Base-by-base conservation (phyloP, 2,797 vertebrate genomes). In the Meriones psammophilus region DNA sequence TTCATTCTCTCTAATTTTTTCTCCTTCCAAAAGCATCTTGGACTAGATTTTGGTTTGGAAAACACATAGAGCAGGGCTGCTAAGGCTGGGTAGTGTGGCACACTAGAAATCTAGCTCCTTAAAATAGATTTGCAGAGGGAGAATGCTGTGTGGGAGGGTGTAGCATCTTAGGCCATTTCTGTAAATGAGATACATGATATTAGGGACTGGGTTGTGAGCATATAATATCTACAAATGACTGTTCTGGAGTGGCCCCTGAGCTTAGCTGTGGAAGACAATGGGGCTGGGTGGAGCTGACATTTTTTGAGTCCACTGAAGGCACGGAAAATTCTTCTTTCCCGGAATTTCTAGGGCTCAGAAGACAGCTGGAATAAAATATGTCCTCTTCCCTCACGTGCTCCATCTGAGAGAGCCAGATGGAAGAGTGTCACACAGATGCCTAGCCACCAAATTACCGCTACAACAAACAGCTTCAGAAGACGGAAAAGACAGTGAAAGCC, bases 1-100 rank as follows among this genome's bases (percentile, higher is more conserved):
- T 88, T 93, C 26, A 18, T 66, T 88, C 26, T 22, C 42, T 20
- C 80, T 73, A 83, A 60, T 64, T 92, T 74, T 74, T 81, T 91
- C 26, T 69, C 46, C 74, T 94, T 87, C 88, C 28, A 50, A 77
- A 89, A 89, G 58, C 58, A 80, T 56, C 66, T 77, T n/a, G 1
- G 66, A 36, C 88, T 46, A 88, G 94, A 85, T 42, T 81, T 42
- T 81, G 73, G 87, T 81, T 81, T 0, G 79, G 64, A 92, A 71
- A 87, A 56, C 12, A 78, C 39, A 89, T 9, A 14, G 26, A 78
- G 46, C 7, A 64, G 78, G 28, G 68, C 12, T 54, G 58, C 4
- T 78, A 85, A 88, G 90, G 56, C 10, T 39, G 36, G 13, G 0
- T 15, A 77, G 64, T 62, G 26, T 0, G 10, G 33, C 1, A 64